A percentile compares a stretch with the other conserved stretches of the same genome.
Evolutionary conservation across 2,113 vertebrate genomes (phyloP).

Genomic region (Pycnonotus jocosus): DNA sequence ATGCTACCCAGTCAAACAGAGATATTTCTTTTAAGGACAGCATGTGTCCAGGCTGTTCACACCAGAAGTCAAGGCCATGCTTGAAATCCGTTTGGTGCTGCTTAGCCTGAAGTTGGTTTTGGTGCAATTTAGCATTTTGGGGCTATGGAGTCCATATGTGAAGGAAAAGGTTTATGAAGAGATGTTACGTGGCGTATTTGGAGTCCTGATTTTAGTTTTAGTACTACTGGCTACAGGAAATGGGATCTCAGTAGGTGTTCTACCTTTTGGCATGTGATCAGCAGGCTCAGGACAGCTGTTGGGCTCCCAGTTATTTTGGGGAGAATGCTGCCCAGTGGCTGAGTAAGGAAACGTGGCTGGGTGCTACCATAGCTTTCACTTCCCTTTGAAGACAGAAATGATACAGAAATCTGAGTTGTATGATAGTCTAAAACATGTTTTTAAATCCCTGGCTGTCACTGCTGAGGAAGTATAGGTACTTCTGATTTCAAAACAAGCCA

Average conservation of each 20-base stretch:
- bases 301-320: not conserved
- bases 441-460: not conserved
- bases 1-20: not conserved
- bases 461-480: not conserved
- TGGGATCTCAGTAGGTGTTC: not conserved
- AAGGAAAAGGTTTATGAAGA: not conserved
- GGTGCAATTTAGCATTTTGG: not conserved
- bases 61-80: accelerated
- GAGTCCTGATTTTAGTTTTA: not conserved
- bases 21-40: not conserved
- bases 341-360: not conserved
- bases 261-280: not conserved
- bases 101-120: not conserved
- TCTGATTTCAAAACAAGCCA: not conserved
- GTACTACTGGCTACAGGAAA: not conserved
- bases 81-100: accelerated
- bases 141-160: not conserved
- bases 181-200: accelerated
- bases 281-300: not conserved
- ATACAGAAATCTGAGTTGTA: not conserved
- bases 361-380: not conserved
- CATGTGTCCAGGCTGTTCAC: not conserved
- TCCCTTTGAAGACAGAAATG: not conserved
- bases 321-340: not conserved
- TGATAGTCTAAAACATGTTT: not conserved